These are phyloP conservation scores for Maccullochella peelii DNA, from an alignment of 2,113 vertebrate species.

Conservation along the genomic window DNA sequence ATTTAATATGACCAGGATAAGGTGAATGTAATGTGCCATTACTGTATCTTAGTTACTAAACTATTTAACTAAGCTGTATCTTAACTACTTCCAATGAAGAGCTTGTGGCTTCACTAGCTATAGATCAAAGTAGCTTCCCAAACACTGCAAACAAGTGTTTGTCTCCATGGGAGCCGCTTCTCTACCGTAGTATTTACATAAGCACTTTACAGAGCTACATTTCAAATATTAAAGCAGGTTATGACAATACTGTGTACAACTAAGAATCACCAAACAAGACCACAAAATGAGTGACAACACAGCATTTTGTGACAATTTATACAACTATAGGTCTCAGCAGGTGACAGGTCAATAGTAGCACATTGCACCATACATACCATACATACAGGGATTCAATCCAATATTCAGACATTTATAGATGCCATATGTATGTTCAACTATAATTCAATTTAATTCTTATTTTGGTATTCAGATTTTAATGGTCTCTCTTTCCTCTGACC, in stretches of 20 bases:
- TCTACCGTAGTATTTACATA: not conserved
- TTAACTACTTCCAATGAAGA: not conserved
- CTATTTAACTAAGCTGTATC: not conserved
- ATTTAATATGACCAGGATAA: no score
- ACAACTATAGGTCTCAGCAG: not conserved
- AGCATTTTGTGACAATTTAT: not conserved
- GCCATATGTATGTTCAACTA: not conserved
- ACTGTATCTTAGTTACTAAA: no score
- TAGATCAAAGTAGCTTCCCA: not conserved
- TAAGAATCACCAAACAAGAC: not conserved
- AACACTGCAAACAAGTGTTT: not conserved
- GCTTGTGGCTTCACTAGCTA: no score
- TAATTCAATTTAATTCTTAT: not conserved
- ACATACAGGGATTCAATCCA: no score
- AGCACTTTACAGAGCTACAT: not conserved
- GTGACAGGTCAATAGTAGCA: not conserved
- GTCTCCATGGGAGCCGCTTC: not conserved
- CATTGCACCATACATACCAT: not conserved
- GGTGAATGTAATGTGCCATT: not conserved
- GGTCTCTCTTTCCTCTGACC: not conserved
- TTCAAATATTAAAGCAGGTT: not conserved
- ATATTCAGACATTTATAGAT: not conserved
- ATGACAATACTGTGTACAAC: not conserved
- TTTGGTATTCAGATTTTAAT: not conserved
- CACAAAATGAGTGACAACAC: not conserved